Evolutionary conservation across 2,113 vertebrate genomes (phyloP).

Genomic region (Aptenodytes patagonicus): DNA sequence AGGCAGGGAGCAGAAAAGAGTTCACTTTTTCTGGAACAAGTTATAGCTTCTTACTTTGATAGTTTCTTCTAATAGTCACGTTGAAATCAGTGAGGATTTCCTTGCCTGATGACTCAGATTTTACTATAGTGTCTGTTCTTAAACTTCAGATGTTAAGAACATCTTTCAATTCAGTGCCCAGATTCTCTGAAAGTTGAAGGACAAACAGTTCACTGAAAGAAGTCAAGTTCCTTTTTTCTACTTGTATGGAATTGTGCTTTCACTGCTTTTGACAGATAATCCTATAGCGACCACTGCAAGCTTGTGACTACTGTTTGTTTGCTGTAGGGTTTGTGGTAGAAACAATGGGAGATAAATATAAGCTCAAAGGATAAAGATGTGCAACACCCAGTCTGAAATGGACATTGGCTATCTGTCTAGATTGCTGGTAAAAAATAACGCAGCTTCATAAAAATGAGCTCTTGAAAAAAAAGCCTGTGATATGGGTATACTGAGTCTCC

Average conservation of each 20-base stretch:
- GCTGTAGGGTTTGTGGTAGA: background rate
- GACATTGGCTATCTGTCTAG: background rate
- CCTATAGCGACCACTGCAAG: background rate
- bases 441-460: background rate
- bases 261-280: background rate
- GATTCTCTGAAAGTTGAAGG: background rate
- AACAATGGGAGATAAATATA: background rate
- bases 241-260: background rate
- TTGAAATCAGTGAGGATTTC: background rate
- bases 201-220: background rate
- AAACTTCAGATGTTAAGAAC: background rate
- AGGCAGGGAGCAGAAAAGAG: background rate
- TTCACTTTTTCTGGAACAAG: background rate
- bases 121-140: background rate
- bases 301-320: background rate
- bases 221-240: background rate
- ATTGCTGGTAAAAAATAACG: background rate
- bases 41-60: background rate
- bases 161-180: background rate
- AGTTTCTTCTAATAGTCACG: rapidly evolving
- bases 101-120: background rate
- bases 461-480: background rate
- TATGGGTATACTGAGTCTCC: background rate
- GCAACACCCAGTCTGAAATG: background rate
- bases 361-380: background rate